phyloP scores from a whole-genome alignment of 1,140 invertebrate species.

The Drosophila tristis region DNA sequence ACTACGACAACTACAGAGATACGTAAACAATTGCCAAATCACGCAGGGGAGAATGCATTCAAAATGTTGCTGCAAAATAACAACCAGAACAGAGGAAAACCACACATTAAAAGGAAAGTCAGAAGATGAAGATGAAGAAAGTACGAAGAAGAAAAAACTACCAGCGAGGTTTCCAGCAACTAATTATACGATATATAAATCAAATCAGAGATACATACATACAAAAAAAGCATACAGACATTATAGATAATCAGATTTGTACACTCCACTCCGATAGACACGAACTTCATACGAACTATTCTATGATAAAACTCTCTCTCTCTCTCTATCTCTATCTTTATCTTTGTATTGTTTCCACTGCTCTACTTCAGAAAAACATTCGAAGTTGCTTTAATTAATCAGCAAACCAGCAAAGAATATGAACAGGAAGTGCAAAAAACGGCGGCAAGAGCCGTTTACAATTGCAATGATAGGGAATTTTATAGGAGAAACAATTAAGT shows the following conservation, averaged over 20 bases:
- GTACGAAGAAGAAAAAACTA: conserved; percentile 50
- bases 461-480: not conserved
- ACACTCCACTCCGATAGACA: conserved; percentile 38
- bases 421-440: conserved; percentile 25
- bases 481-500: not conserved
- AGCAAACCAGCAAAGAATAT: conserved; percentile 38
- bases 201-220: conserved; percentile 34
- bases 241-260: conserved; percentile 55
- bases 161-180: conserved; percentile 78
- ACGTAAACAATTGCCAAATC: conserved; percentile 52
- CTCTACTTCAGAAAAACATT: conserved; percentile 53
- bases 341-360: conserved; percentile 55
- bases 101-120: conserved; percentile 1
- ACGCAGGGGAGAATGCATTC: conserved; percentile 56
- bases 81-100: conserved; percentile 16
- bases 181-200: conserved; percentile 68
- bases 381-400: conserved; percentile 55
- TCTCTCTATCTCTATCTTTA: conserved; percentile 39
- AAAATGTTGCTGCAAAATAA: conserved; percentile 66
- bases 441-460: conserved; percentile 16
- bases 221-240: conserved; percentile 29
- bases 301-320: conserved; percentile 58
- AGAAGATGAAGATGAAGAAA: conserved; percentile 41
- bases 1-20: conserved; percentile 39
- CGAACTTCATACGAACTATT: conserved; percentile 58